Evolutionary conservation across 2,113 vertebrate genomes (phyloP).

Genomic region (Pundamilia nyererei): DNA sequence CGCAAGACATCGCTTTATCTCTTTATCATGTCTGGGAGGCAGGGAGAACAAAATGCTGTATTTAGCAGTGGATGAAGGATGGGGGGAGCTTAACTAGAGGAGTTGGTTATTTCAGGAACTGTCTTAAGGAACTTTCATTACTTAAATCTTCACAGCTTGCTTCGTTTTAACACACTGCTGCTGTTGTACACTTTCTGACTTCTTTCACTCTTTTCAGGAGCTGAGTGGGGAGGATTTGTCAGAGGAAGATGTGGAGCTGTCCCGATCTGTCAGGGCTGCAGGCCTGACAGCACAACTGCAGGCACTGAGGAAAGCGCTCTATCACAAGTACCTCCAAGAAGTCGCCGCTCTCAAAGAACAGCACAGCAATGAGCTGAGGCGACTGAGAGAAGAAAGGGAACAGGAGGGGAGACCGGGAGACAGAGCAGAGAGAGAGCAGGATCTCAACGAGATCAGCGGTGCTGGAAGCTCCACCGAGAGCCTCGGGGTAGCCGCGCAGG

Average conservation of each 20-base stretch:
- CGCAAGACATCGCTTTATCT: constrained; percentile 3
- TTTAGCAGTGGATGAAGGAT: constrained; percentile 14
- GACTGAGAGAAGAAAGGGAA: constrained; percentile 13
- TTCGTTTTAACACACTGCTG: background rate
- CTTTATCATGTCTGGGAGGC: background rate
- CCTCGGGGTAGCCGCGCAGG: constrained; percentile 28
- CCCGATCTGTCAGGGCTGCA: background rate
- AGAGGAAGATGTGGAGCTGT: constrained; percentile 18
- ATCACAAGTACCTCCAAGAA: constrained; percentile 65
- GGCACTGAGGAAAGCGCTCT: constrained; percentile 56
- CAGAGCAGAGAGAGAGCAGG: constrained; percentile 3
- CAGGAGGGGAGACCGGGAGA: background rate
- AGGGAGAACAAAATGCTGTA: constrained; percentile 11
- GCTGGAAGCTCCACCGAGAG: constrained; percentile 27
- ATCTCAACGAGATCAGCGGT: constrained; percentile 6
- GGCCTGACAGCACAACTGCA: constrained; percentile 64
- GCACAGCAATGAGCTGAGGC: constrained; percentile 57
- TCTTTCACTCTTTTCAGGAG: constrained; percentile 4
- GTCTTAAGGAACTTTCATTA: background rate
- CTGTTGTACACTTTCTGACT: background rate
- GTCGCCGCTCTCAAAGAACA: constrained; percentile 62
- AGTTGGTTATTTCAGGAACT: constrained; percentile 10
- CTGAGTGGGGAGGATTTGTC: constrained; percentile 12
- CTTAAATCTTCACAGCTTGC: background rate
- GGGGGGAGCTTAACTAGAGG: background rate